phyloP scores from a whole-genome alignment of 2,113 vertebrate species.

The Spheniscus mendiculus region DNA sequence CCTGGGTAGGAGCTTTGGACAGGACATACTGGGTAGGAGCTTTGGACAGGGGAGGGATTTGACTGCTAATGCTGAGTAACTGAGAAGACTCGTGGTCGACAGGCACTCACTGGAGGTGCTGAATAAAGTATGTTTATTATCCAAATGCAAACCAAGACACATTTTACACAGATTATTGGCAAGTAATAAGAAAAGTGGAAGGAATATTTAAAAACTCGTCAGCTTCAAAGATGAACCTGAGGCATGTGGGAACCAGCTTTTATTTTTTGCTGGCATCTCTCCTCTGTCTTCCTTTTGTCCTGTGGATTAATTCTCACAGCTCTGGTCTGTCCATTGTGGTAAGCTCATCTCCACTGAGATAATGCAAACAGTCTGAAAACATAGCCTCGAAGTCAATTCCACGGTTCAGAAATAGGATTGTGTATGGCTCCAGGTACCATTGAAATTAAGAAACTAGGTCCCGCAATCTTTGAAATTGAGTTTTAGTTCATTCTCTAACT shows the following conservation, averaged over 20 bases:
- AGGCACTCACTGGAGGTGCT: background rate
- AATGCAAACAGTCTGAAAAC: background rate
- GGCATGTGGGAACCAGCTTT: background rate
- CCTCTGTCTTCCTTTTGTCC: background rate
- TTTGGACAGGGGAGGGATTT: background rate
- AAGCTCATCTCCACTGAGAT: background rate
- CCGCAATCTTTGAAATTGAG: background rate
- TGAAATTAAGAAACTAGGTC: background rate
- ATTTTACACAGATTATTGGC: background rate
- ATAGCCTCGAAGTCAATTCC: background rate
- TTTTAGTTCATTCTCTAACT: background rate
- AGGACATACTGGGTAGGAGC: conserved; percentile 85
- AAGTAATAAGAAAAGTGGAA: background rate
- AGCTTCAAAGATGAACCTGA: conserved; percentile 17
- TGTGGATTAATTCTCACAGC: background rate
- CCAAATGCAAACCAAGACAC: background rate
- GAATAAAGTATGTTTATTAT: background rate
- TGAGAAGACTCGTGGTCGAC: background rate
- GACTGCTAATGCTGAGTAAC: background rate
- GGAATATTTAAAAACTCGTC: background rate
- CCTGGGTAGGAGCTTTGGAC: conserved; percentile 80
- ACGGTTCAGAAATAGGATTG: background rate
- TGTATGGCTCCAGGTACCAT: background rate
- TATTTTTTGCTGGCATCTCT: background rate
- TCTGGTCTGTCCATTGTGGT: background rate